Evolutionary conservation across 1,140 invertebrate genomes (phyloP), one percentile per base, ranked within the genome.

Genomic region (Cotesia vestalis): DNA sequence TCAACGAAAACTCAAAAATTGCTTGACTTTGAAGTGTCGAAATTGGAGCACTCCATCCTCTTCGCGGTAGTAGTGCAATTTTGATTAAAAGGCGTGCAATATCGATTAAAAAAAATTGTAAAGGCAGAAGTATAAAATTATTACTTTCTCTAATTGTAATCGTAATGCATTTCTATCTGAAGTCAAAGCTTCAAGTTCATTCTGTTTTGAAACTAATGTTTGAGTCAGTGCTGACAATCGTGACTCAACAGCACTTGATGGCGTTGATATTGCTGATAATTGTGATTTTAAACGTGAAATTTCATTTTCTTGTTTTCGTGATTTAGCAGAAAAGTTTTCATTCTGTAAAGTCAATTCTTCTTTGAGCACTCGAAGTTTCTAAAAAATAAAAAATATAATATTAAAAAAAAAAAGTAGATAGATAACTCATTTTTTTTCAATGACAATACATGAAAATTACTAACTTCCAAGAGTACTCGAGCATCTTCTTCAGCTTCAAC

Each of bases 131-230:
- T 14, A n/a, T 70, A 77, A 14, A 55, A 72, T 69, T 62, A 46
- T 81, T 75, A 90, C 91, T 86, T 94, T 92, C 81, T 95, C 94
- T 34, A 95, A 83, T 80, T 95, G 94, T 20, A 95, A 80, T 57
- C 90, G 85, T 27, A 95, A 85, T 9, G 94, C 94, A 88, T 94
- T 94, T 76, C 93, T 90, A 77, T 96, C 94, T 1, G 92, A 92
- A 36, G 92, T 94, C 14, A 94, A 85, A 34, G 89, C 88, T 83
- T 96, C 94, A 35, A 96, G 78, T 66, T 90, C 88, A 64, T 91
- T 91, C 82, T 96, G 94, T 79, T 95, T 95, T 71, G 92, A 88
- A 66, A 96, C 93, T 14, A 96, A 85, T 61, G 92, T 93, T 80
- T 95, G 92, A 1, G 94, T 95, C 9, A 95, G 86, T 2, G 89